Percentiles rank a stretch among this genome's conserved stretches.
phyloP scores from a whole-genome alignment of 1,140 invertebrate genomes.

The Hyles vespertilio region DNA sequence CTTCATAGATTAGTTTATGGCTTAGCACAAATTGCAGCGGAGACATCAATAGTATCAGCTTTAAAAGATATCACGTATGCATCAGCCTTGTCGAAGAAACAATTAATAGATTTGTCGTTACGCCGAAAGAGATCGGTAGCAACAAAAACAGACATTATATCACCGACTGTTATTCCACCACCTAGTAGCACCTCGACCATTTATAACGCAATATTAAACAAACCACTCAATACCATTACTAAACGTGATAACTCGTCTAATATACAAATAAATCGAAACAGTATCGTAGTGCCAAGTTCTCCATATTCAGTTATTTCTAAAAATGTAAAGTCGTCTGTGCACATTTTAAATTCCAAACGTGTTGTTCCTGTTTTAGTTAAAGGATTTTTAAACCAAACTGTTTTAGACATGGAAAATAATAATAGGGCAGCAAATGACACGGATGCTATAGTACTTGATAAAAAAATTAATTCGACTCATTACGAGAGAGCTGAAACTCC shows the following conservation, averaged over 20 bases:
- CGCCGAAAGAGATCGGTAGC: slow-evolving; percentile 52
- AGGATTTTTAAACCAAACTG: slow-evolving; percentile 65
- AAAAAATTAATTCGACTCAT: slow-evolving; percentile 46
- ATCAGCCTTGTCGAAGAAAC: slow-evolving; percentile 58
- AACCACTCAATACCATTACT: slow-evolving; percentile 18
- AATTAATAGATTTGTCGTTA: slow-evolving; percentile 60
- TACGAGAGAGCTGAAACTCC: slow-evolving; percentile 34
- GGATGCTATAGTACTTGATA: slow-evolving; percentile 47
- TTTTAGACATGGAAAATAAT: slow-evolving; percentile 45
- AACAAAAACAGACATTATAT: slow-evolving; percentile 16
- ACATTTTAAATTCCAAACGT: slow-evolving; percentile 35
- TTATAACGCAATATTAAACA: slow-evolving; percentile 49
- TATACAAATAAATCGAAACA: slow-evolving; percentile 14
- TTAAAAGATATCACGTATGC: slow-evolving; percentile 66
- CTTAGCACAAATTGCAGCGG: slow-evolving; percentile 61
- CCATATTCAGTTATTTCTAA: slow-evolving; percentile 48
- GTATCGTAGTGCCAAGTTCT: slow-evolving; percentile 10
- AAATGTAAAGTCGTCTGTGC: slow-evolving; percentile 35
- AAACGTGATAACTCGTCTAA: slow-evolving; percentile 5
- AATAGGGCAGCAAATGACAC: slow-evolving; percentile 35
- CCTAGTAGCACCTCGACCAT: slow-evolving; percentile 21
- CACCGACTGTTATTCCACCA: slow-evolving; percentile 13
- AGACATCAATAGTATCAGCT: slow-evolving; percentile 64
- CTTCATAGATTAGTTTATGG: slow-evolving; percentile 64
- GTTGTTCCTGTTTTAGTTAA: slow-evolving; percentile 17